Base-by-base conservation (phyloP, 2,797 vertebrate genomes). In the Knipowitschia caucasica region DNA sequence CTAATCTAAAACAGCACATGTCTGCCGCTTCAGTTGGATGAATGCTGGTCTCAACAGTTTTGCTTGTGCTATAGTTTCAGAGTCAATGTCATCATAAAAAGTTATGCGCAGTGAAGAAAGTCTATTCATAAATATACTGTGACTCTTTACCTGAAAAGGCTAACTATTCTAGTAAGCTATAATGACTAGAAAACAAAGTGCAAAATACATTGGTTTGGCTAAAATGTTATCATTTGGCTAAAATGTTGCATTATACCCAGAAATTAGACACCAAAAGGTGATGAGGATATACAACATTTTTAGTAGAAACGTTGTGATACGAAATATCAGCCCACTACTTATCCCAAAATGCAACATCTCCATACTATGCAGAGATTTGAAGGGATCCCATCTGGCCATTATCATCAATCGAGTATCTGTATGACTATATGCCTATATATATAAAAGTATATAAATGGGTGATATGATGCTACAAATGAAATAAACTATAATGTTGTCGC, bases 351-450 rank as follows among this genome's bases (percentile, higher is more conserved):
- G 77, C 81, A 75, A 64, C 76, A 81, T 71, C 75, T 79, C 68
- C 64, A 69, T 72, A 67, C 50, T 75, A 69, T 71, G 64, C 64
- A 67, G 72, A 83, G 68, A 79, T 82, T 73, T 77, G 69, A 75
- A 73, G 71, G 65, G 23, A 57, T 68, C 56, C 71, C 78, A 85
- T 66, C 76, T 79, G 78, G 74, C 77, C 70, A 52, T 69, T 82
- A 65, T 79, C 72, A 75, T 75, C 77, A 64, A 69, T 76, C 70
- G 59, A 75, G 69, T 70, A 62, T 81, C 82, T 76, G 56, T 50
- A 65, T 42, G 53, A 64, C 70, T 64, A 78, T 75, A 82, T 81
- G 55, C 59, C 50, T 47, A 59, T 63, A 59, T 64, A 77, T 66
- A 53, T 64, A 64, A 75, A 33, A 60, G 61, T 44, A 46, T 30